These are phyloP conservation scores for Rattus norvegicus DNA, from an alignment of 2,113 vertebrate genomes.

Conservation along the genomic window GRCr8 NC_086034.1:5809501-5810000, in stretches of 20 bases:
- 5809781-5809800: accelerated
- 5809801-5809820: neutral
- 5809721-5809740: accelerated
- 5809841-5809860: neutral
- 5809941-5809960: neutral
- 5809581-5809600: neutral
- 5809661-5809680: neutral
- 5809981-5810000: constrained; percentile 63
- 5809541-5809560: neutral
- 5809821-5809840: neutral
- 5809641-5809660: neutral
- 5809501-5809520: neutral
- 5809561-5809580: neutral
- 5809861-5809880: accelerated
- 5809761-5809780: neutral
- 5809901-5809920: constrained; percentile 26
- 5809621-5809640: neutral
- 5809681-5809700: neutral
- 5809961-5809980: constrained; percentile 25
- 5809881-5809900: accelerated
- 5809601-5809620: neutral
- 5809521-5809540: neutral
- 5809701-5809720: neutral
- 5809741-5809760: neutral
- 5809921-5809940: neutral